phyloP scores from a whole-genome alignment of 2,113 vertebrate species.

The Austrofundulus limnaeus region DNA sequence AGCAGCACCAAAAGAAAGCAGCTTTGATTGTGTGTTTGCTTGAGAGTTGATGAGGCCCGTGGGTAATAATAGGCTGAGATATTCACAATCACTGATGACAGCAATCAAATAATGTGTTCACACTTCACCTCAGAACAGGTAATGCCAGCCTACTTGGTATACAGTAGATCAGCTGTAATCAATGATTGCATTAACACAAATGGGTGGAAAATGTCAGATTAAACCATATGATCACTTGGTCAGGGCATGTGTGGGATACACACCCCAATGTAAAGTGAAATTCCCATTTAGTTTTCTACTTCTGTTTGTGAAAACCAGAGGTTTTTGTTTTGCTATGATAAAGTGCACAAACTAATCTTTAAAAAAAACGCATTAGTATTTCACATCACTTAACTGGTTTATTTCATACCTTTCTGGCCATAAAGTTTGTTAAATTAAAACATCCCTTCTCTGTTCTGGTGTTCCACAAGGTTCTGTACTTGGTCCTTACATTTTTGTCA shows the following conservation, averaged over 20 bases:
- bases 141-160: slow-evolving; percentile 19
- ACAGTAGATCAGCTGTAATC: slow-evolving; percentile 38
- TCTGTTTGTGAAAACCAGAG: not conserved
- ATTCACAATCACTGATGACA: slow-evolving; percentile 52
- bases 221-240: slow-evolving; percentile 10
- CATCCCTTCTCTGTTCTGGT: too few relatives aligned
- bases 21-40: slow-evolving; percentile 50
- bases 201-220: not conserved
- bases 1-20: not conserved
- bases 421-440: too few relatives aligned
- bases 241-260: not conserved
- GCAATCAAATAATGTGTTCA: slow-evolving; percentile 43
- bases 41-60: slow-evolving; percentile 36
- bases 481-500: too few relatives aligned
- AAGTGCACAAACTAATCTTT: too few relatives aligned
- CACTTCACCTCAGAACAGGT: slow-evolving; percentile 20
- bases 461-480: too few relatives aligned
- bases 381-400: too few relatives aligned
- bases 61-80: slow-evolving; percentile 35
- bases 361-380: too few relatives aligned
- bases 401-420: too few relatives aligned
- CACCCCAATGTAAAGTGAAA: not conserved
- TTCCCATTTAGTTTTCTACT: not conserved
- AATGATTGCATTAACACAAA: slow-evolving; percentile 18
- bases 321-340: too few relatives aligned